These are phyloP conservation scores for Dromius quadrimaculatus DNA, from an alignment of 2,888 invertebrate species.

Conservation along the genomic window DNA sequence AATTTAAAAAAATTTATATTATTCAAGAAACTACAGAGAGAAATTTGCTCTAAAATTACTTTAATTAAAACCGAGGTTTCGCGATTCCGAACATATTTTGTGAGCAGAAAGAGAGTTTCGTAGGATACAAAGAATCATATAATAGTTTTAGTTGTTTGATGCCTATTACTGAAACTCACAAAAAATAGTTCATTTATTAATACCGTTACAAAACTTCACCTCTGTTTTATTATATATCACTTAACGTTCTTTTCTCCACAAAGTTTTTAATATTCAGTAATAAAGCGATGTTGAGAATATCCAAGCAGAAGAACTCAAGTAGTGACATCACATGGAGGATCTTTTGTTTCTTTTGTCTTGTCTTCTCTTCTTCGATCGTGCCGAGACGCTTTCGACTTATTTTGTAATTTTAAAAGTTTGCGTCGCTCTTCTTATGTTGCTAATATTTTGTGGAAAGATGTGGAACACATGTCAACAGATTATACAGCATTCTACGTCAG, in stretches of 20 bases:
- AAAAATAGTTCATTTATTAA: too few species aligned
- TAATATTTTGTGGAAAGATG: slow-evolving; percentile 23
- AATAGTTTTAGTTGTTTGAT: too few species aligned
- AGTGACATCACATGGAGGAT: slow-evolving; percentile 12
- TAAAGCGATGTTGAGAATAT: slow-evolving; percentile 39
- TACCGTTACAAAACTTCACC: too few species aligned
- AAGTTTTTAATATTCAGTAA: slow-evolving; percentile 40
- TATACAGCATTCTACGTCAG: slow-evolving; percentile 27
- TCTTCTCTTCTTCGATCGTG: slow-evolving; percentile 17
- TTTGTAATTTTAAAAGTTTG: slow-evolving; percentile 64
- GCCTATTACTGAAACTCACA: too few species aligned
- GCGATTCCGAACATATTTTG: too few species aligned
- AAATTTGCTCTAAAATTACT: too few species aligned
- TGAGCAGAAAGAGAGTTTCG: too few species aligned
- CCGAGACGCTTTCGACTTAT: slow-evolving; percentile 58
- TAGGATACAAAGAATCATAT: too few species aligned
- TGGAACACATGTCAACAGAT: slow-evolving; percentile 37
- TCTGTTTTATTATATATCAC: slow-evolving; percentile 36
- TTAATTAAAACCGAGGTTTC: too few species aligned
- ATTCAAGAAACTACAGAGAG: too few species aligned
- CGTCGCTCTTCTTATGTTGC: slow-evolving; percentile 54
- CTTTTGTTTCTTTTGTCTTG: slow-evolving; percentile 33
- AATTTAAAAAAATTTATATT: too few species aligned
- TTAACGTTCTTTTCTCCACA: slow-evolving; percentile 14
- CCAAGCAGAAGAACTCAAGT: slow-evolving; percentile 6